Conservation (phyloP, 2,797 vertebrate genomes). For the Rhinophrynus dorsalis region DNA sequence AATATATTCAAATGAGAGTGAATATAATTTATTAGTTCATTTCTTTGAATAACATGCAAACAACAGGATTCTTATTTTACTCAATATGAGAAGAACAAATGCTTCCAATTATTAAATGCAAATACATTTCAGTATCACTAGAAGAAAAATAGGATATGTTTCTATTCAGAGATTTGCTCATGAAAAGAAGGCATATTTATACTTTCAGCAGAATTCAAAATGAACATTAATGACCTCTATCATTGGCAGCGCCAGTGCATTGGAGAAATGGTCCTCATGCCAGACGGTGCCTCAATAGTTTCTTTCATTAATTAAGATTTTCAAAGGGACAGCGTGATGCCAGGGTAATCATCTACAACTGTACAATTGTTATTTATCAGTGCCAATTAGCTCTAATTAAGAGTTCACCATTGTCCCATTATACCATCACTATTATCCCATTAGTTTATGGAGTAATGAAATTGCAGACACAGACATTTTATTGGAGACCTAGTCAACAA, state of each 20-base stretch:
- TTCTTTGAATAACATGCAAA: conserved; percentile 38
- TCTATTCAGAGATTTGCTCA: not conserved
- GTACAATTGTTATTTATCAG: conserved; percentile 33
- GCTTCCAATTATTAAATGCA: conserved; percentile 34
- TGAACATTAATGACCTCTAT: conserved; percentile 36
- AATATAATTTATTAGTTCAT: conserved; percentile 11
- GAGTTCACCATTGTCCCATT: conserved; percentile 11
- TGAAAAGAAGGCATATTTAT: conserved; percentile 9
- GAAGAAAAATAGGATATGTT: not conserved
- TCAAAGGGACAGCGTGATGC: conserved; percentile 35
- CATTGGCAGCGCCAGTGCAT: conserved; percentile 16
- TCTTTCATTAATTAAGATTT: conserved; percentile 38
- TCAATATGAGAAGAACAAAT: conserved; percentile 26
- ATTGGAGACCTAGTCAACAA: not conserved
- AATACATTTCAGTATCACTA: conserved; percentile 25
- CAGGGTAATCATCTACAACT: conserved; percentile 25
- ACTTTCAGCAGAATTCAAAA: conserved; percentile 4
- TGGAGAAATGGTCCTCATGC: conserved; percentile 19
- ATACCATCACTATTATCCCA: conserved; percentile 16
- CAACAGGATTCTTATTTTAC: not conserved
- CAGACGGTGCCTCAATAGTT: conserved; percentile 33
- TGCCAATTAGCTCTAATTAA: conserved; percentile 37
- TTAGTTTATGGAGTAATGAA: conserved; percentile 28
- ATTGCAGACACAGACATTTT: conserved; percentile 16
- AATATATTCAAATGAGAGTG: conserved; percentile 28